Conservation (phyloP, 2,797 vertebrate species). For the Setipinna tenuifilis region DNA sequence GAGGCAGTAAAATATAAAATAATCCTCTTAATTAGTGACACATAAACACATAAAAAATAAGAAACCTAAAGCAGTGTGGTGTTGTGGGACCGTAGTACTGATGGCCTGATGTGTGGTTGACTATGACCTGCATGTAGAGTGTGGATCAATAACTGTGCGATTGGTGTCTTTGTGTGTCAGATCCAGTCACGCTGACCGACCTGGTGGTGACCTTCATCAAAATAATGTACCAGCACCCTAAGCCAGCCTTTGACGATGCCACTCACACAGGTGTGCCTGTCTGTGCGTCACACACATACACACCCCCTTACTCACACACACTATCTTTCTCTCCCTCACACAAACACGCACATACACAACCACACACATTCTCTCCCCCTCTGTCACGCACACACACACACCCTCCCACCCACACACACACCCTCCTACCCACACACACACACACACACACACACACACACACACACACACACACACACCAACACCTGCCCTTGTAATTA, state of each 20-base stretch:
- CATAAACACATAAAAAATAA: not conserved
- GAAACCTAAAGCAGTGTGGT: not conserved
- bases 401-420: constrained; percentile 17
- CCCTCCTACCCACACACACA: not conserved
- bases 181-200: constrained; percentile 80
- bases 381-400: not conserved
- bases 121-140: not conserved
- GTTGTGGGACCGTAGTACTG: too few relatives aligned
- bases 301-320: not conserved
- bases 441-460: constrained; percentile 3
- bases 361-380: too few relatives aligned
- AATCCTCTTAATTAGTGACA: too few relatives aligned
- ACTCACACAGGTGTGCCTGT: constrained; percentile 78
- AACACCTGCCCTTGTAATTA: not conserved
- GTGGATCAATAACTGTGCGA: not conserved
- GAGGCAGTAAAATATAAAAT: too few relatives aligned
- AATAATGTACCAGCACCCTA: constrained; percentile 86
- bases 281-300: not conserved
- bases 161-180: constrained; percentile 61
- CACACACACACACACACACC: not conserved
- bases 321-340: not conserved
- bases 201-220: constrained; percentile 83
- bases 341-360: not conserved
- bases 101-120: not conserved
- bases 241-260: constrained; percentile 56